Evolutionary conservation across 2,797 vertebrate species (phyloP).

Genomic region (Columba guinea): DNA sequence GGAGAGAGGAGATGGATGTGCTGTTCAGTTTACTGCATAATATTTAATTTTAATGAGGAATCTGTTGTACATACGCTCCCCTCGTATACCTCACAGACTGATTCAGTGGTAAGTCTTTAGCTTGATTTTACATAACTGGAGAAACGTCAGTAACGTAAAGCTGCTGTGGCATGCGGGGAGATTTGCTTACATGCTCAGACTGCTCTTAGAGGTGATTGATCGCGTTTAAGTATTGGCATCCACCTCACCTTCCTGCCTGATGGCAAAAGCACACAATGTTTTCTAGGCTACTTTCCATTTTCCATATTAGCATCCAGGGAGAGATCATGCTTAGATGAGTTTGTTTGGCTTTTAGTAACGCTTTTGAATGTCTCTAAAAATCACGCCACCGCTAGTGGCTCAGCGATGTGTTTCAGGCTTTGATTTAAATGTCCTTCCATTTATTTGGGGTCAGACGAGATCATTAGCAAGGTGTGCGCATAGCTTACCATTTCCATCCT

Average conservation of each 20-base stretch:
- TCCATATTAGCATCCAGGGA: neutral
- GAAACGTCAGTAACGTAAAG: neutral
- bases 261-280: neutral
- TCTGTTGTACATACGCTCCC: neutral
- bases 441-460: neutral
- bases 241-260: neutral
- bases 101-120: neutral
- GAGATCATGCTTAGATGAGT: neutral
- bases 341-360: neutral
- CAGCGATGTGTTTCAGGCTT: neutral
- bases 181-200: neutral
- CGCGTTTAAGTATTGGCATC: neutral
- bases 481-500: neutral
- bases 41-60: neutral
- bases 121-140: neutral
- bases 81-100: neutral
- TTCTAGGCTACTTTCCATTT: neutral
- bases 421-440: neutral
- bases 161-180: neutral
- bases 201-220: neutral
- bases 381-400: neutral
- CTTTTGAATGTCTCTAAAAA: neutral
- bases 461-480: neutral
- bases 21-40: fast-evolving
- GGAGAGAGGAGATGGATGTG: neutral